phyloP scores from a whole-genome alignment of 2,113 vertebrate species.

The Otis tarda region DNA sequence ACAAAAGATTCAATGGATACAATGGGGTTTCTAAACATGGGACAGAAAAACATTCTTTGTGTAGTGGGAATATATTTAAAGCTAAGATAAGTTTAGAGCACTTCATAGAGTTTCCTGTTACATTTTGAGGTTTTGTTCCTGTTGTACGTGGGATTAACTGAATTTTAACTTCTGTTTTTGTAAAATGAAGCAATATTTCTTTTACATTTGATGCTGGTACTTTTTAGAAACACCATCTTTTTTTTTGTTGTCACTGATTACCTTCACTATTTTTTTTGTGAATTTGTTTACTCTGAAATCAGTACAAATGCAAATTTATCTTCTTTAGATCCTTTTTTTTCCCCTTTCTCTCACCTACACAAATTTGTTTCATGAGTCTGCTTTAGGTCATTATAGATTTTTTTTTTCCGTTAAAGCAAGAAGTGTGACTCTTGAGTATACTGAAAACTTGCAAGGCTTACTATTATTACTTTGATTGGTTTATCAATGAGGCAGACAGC shows the following conservation, averaged over 20 bases:
- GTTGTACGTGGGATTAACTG: background rate
- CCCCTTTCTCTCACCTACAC: background rate
- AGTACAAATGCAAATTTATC: background rate
- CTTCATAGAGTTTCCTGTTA: background rate
- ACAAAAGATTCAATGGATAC: conserved; percentile 2
- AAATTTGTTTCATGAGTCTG: background rate
- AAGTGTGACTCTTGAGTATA: background rate
- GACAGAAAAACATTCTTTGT: background rate
- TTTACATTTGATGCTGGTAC: background rate
- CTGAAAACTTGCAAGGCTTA: background rate
- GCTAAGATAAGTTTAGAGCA: background rate
- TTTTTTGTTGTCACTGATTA: background rate
- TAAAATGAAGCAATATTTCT: background rate
- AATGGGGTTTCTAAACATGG: background rate
- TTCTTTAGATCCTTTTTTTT: background rate
- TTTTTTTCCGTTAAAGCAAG: background rate
- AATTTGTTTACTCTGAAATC: background rate
- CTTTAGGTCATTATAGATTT: background rate
- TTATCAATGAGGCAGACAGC: background rate
- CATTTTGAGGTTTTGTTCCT: background rate
- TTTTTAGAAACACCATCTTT: background rate
- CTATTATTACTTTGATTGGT: background rate
- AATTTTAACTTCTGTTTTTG: background rate
- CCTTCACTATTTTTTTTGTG: background rate
- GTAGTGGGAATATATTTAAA: background rate